Percentiles rank a stretch among this genome's conserved stretches.
Conservation (phyloP, 1,140 invertebrate species). For the Pentalonia nigronervosa region DNA sequence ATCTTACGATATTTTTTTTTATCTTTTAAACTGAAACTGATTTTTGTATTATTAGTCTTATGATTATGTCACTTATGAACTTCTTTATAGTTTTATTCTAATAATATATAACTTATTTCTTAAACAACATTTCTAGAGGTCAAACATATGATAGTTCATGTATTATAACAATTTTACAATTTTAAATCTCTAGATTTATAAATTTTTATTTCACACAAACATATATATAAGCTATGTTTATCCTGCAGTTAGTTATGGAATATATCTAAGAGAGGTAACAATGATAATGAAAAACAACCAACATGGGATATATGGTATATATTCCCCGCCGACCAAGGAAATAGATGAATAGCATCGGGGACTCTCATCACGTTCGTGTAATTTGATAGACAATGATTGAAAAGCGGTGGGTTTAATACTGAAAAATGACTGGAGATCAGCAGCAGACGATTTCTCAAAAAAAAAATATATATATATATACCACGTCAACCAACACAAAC, state of each 20-base stretch:
- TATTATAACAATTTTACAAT: neutral
- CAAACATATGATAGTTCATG: neutral
- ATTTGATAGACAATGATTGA: constrained; percentile 56
- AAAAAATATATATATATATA: constrained; percentile 14
- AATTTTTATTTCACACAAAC: neutral
- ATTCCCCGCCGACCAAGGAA: neutral
- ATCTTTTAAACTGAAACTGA: neutral
- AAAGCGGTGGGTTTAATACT: constrained; percentile 55
- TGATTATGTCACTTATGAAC: neutral
- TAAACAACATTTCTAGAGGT: neutral
- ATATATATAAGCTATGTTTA: neutral
- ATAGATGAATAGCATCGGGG: constrained; percentile 50
- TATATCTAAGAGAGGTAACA: constrained; percentile 17
- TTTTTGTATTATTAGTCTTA: neutral
- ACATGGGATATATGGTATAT: neutral
- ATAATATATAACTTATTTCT: neutral
- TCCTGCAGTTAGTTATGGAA: neutral
- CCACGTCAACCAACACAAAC: neutral
- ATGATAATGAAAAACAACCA: constrained; percentile 53
- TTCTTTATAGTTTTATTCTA: neutral
- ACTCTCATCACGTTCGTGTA: constrained; percentile 58
- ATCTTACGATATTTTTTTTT: too few species aligned
- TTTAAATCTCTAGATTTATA: constrained; percentile 24
- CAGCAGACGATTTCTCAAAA: constrained; percentile 5
- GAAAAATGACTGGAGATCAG: constrained; percentile 52